Base-by-base conservation (phyloP, 30 jellyfish, hydroid and myxozoan species). In the Aurelia aurita complex sp. Pacific region DNA sequence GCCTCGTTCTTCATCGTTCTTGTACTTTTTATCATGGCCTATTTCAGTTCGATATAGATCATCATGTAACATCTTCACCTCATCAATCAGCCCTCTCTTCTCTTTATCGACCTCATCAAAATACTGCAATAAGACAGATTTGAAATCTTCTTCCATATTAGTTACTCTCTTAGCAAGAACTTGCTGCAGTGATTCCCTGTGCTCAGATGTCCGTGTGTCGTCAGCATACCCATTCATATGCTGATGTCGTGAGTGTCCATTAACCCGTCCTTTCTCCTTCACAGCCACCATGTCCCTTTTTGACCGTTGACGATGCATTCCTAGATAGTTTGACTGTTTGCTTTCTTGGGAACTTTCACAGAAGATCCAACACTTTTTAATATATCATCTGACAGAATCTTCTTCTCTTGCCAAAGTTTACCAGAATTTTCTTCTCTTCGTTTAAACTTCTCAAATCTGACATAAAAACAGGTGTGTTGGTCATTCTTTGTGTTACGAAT, bases 31-130 rank as follows among this genome's bases (percentile, higher is more conserved):
- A 32, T 60, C 87, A 36, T 88, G 93, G 67, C 92, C 77, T 54
- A 17, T 60, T 64, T 88, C 96, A 12, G 52, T 50, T 57, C 77
- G 79, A 68, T 71, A 18, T 10, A 89, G 46, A 13, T 90, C 97
- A 5, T 79, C 91, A 32, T 84, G 88, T 66, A 94, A 77, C 38
- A 66, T 50, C 54, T 77, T 54, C 2, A 88, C 79, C 66, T 94
- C 97, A 11, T 77, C 94, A 18, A 94, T 60, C 73, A 94, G 35
- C 6, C 73, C 88, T 10, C 76, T 62, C 46, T 77, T 83, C 72
- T 94, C 98, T 59, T 86, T 59, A 66, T 94, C 98, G 42, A 94
- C 98, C 73, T 94, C 97, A 40, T 86, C 86, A 66, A 94, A 94
- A 74, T 94, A 94, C 63, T 85, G 91, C 74, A 85, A 32, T 72